Base-by-base conservation (phyloP, 2,797 vertebrate genomes). In the Lacerta agilis region DNA sequence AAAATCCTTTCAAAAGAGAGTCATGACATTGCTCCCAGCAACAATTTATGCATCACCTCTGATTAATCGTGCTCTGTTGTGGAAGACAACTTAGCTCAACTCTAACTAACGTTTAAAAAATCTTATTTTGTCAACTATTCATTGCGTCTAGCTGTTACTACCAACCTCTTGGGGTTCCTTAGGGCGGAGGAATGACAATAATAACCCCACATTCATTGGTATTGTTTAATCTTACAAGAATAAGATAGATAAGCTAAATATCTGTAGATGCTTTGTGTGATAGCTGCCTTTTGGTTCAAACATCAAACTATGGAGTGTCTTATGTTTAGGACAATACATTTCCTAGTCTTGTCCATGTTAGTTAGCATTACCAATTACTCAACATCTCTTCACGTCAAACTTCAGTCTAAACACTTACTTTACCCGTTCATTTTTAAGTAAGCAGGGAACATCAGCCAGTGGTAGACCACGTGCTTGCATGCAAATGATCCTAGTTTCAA, bases 21-120 rank as follows among this genome's bases (percentile, higher is more conserved):
- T 41, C 82, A 93, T 95, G 94, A 93, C 91, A 0, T 88, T 86
- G 92, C 91, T 94, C 94, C 94, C 93, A 95, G 94, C 86, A 91
- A 67, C 87, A 92, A 20, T 92, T 92, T 90, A 87, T 93, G 88
- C 90, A 90, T 92, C 91, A 90, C 91, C 92, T 93, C 91, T 86
- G 93, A 94, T 95, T 89, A 92, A 93, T 95, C 93, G 89, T 82
- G 86, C 91, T 92, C 92, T 94, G 75, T 90, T 66, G 87, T 91
- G 88, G 87, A 94, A 93, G 82, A 81, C 82, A 85, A 85, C 92
- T 86, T 84, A 94, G 86, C 87, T 86, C 79, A 8, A 79, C 41
- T 88, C 36, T 41, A 75, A 29, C 72, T 38, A 72, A 71, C 86
- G 83, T 87, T 93, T 93, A 95, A 94, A 87, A 95, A 95, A 86